Base-by-base conservation (phyloP, 2,113 vertebrate species). In the Grammomys dolichurus region DNA sequence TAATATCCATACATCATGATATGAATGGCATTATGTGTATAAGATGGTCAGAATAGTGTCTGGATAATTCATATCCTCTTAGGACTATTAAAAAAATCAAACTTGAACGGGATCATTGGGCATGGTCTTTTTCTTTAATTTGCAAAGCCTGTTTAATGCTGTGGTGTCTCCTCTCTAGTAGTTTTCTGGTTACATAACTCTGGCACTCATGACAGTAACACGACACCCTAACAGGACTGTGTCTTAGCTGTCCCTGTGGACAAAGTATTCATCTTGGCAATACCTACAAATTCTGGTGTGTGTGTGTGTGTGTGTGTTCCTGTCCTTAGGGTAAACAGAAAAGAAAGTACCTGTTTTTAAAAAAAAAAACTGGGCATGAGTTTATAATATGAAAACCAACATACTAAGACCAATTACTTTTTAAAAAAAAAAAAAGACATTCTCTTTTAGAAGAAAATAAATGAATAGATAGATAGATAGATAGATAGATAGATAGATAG, bases 141-240 rank as follows among this genome's bases (percentile, higher is more conserved):
- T 96, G 91, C 48, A 97, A 97, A 96, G 77, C 78, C 87, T 73
- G 31, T 70, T 97, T 96, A 96, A 97, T 90, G 80, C 93, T 80
- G 80, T 85, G 73, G 65, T 75, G 58, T 96, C 70, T 94, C 94
- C 91, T 88, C 54, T 95, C 60, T n/a, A 82, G 51, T 60, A 88
- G 85, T 77, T 75, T 94, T 88, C 84, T 84, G 51, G 84, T 95
- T 90, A 93, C 95, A 88, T 5, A 33, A 51, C 19, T 96, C 33
- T 36, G 92, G 70, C 87, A 95, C 51, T 82, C 60, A 88, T 67
- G 33, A 65, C 14, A 24, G 94, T 95, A 97, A 97, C 58, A 40
- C 46, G 60, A 97, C 60, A 94, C 96, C 31, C 70, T 95, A 86
- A 94, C 0, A 58, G 94, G 80, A 94, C 92, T 89, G 28, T 67